phyloP scores from a whole-genome alignment of 2,113 vertebrate genomes.

The Elephantulus edwardii region DNA sequence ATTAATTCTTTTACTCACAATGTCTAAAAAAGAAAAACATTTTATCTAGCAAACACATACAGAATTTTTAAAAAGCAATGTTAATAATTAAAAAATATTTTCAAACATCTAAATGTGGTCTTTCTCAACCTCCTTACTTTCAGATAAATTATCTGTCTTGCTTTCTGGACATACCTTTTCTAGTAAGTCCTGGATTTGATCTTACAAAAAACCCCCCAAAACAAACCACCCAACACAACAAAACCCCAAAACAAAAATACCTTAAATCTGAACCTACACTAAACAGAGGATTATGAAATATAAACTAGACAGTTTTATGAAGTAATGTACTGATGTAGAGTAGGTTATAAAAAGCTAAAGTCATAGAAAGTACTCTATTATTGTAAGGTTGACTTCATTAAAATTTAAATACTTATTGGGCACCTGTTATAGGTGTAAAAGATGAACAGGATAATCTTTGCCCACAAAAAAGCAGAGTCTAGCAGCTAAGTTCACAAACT shows the following conservation, averaged over 20 bases:
- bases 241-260: too few relatives aligned
- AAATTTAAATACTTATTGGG: slow-evolving; percentile 11
- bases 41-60: background rate
- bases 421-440: background rate
- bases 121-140: too few relatives aligned
- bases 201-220: too few relatives aligned
- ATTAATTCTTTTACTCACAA: slow-evolving; percentile 23
- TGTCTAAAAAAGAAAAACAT: slow-evolving; percentile 21
- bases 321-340: background rate
- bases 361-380: background rate
- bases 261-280: background rate
- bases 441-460: slow-evolving; percentile 6
- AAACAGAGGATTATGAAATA: slow-evolving; percentile 22
- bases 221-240: too few relatives aligned
- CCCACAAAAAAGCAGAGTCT: background rate
- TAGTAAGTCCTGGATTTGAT: too few relatives aligned
- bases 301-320: background rate
- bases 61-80: background rate
- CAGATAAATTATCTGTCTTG: too few relatives aligned
- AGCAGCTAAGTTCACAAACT: background rate
- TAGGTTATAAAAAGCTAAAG: slow-evolving; percentile 6
- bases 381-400: background rate
- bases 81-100: background rate
- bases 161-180: too few relatives aligned
- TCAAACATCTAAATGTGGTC: too few relatives aligned